A percentile compares a stretch with the other conserved stretches of the same genome.
phyloP scores from a whole-genome alignment of 2,888 invertebrate genomes.

The Parnassius glacialis region DNA sequence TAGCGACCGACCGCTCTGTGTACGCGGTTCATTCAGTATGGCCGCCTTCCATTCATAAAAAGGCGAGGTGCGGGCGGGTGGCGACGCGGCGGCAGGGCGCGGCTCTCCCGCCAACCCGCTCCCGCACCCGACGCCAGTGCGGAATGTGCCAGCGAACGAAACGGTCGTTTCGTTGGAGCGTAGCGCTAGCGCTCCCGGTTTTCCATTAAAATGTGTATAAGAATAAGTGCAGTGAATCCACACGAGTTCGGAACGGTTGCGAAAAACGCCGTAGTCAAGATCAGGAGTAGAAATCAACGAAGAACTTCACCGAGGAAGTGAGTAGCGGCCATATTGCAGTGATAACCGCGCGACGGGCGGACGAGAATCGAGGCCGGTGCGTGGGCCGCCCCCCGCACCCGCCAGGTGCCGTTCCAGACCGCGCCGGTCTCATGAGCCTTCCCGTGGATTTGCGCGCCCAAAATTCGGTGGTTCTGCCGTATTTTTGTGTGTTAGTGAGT shows the following conservation, averaged over 20 bases:
- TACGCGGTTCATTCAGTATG: conserved; percentile 86
- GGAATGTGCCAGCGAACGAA: conserved; percentile 80
- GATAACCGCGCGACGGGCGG: conserved; percentile 82
- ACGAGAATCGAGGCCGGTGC: conserved; percentile 82
- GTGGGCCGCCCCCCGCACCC: conserved; percentile 81
- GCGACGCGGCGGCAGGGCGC: conserved; percentile 76
- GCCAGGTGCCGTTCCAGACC: conserved; percentile 82
- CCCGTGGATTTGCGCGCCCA: conserved; percentile 81
- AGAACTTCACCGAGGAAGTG: conserved; percentile 82
- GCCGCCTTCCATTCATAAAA: conserved; percentile 88
- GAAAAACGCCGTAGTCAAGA: conserved; percentile 79
- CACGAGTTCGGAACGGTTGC: conserved; percentile 80
- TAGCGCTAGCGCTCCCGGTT: conserved; percentile 80
- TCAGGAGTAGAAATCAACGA: conserved; percentile 80
- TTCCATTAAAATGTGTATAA: conserved; percentile 82
- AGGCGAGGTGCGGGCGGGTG: conserved; percentile 77
- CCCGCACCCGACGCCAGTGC: conserved; percentile 78
- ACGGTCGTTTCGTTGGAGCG: conserved; percentile 82
- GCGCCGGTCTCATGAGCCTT: conserved; percentile 82
- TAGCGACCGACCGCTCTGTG: conserved; percentile 81
- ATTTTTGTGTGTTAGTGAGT: conserved; percentile 73
- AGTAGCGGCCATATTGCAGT: conserved; percentile 82
- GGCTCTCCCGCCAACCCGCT: conserved; percentile 76
- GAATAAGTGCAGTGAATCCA: conserved; percentile 81
- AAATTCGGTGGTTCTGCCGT: conserved; percentile 74